Percentiles rank a stretch among this genome's conserved stretches.
These are phyloP conservation scores for Podarcis raffonei DNA, from an alignment of 2,113 vertebrate species.

Conservation along the genomic window DNA sequence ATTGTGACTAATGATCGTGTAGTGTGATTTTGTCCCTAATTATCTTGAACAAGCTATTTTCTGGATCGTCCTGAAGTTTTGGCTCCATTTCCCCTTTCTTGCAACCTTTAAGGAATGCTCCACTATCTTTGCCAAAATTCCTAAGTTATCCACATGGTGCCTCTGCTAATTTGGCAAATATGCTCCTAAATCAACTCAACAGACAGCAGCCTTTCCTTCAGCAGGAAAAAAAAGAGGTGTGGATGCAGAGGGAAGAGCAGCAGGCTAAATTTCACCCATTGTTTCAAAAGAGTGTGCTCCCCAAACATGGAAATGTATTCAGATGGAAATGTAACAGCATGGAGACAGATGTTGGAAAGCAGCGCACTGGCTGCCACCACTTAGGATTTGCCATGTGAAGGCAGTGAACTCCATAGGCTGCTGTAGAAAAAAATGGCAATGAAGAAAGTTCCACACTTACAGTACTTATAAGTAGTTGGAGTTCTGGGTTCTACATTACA, in stretches of 20 bases:
- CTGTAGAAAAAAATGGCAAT: neutral
- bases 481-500: neutral
- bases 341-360: neutral
- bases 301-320: neutral
- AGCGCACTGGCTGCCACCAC: neutral
- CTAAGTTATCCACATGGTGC: neutral
- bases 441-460: neutral
- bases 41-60: neutral
- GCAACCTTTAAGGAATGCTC: neutral
- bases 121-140: neutral
- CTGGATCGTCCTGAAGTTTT: neutral
- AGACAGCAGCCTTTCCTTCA: neutral
- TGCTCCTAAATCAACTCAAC: neutral
- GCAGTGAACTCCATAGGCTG: neutral
- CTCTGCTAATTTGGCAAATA: neutral
- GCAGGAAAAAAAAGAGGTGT: neutral
- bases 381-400: neutral
- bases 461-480: neutral
- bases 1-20: neutral
- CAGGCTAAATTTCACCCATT: neutral
- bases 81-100: neutral
- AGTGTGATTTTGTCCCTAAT: neutral
- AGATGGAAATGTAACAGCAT: neutral
- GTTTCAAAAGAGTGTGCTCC: neutral
- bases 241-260: neutral